phyloP scores from a whole-genome alignment of 2,888 invertebrate species.

The Allacma fusca region DNA sequence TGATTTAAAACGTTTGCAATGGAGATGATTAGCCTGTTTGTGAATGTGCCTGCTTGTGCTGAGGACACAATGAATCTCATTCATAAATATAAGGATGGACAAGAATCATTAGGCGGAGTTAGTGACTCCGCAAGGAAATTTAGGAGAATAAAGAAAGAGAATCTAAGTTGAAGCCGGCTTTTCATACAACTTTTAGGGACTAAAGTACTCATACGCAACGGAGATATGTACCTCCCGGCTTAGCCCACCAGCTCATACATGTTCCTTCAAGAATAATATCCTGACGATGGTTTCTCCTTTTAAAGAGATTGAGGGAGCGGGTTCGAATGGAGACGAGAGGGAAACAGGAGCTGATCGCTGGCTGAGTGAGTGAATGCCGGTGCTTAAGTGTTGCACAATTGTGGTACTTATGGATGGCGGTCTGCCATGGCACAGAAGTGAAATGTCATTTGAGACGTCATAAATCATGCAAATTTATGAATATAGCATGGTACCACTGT shows the following conservation, averaged over 20 bases:
- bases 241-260: background rate
- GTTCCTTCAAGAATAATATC: background rate
- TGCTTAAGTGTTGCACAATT: constrained; percentile 54
- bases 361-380: constrained; percentile 39
- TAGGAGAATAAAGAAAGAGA: constrained; percentile 8
- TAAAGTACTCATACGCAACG: background rate
- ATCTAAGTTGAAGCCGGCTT: background rate
- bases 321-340: constrained; percentile 10
- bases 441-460: constrained; percentile 60
- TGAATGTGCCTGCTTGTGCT: background rate
- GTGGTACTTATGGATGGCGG: constrained; percentile 49
- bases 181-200: too few species aligned
- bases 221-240: background rate
- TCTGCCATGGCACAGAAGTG: constrained; percentile 56
- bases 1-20: constrained; percentile 40
- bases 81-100: constrained; percentile 32
- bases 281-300: background rate
- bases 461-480: constrained; percentile 62
- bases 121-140: constrained; percentile 20
- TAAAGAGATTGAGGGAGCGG: constrained; percentile 31
- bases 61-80: constrained; percentile 14
- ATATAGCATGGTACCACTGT: constrained; percentile 43
- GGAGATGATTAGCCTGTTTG: constrained; percentile 29
- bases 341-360: constrained; percentile 30
- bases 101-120: constrained; percentile 22